A percentile compares a stretch with the other conserved stretches of the same genome.
Evolutionary conservation across 1,140 invertebrate species (phyloP).

Genomic region (Octopus sinensis): DNA sequence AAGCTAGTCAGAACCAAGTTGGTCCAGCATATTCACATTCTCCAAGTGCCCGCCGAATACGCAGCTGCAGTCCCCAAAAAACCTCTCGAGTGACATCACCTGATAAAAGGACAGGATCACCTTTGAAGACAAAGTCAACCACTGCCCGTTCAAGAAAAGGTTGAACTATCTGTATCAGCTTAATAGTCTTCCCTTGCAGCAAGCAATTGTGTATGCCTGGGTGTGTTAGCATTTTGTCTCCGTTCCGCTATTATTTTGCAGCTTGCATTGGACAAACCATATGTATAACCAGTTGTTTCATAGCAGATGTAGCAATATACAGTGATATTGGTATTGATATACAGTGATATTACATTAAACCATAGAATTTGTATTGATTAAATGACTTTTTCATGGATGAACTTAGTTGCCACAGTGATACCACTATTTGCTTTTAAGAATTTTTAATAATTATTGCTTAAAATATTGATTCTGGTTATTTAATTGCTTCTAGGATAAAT

Average conservation of each 20-base stretch:
- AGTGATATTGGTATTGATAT: not conserved
- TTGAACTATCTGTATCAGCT: constrained; percentile 9
- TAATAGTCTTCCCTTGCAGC: not conserved
- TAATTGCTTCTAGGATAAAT: too few species aligned
- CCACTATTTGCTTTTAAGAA: too few species aligned
- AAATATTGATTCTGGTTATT: too few species aligned
- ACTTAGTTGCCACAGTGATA: too few species aligned
- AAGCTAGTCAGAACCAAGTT: not conserved
- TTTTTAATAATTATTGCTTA: too few species aligned
- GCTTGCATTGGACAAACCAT: constrained; percentile 4
- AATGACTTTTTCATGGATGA: too few species aligned
- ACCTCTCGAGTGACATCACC: not conserved
- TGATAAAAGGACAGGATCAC: not conserved
- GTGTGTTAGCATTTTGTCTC: constrained; percentile 8
- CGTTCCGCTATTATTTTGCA: not conserved
- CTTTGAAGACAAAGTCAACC: not conserved
- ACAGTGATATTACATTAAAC: too few species aligned
- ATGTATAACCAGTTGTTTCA: constrained; percentile 6
- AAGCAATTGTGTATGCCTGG: constrained; percentile 9
- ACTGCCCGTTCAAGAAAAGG: constrained; percentile 3
- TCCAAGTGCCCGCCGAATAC: not conserved
- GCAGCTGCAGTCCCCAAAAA: constrained; percentile 6
- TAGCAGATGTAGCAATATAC: constrained; percentile 9
- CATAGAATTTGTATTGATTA: too few species aligned
- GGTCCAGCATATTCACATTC: not conserved